Conservation (phyloP, 2,113 vertebrate species). For the Apodemus sylvaticus region DNA sequence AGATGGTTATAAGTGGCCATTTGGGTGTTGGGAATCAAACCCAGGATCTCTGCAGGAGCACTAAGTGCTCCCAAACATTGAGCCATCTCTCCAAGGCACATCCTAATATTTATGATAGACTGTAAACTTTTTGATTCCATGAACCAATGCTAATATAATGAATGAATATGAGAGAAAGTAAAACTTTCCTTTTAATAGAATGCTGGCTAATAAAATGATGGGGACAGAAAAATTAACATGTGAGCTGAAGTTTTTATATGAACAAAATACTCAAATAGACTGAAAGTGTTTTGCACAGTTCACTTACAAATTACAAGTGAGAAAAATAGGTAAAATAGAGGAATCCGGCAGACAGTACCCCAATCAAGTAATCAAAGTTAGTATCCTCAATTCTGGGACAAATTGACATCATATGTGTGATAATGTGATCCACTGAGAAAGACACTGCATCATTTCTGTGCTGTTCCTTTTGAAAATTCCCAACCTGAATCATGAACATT, state of each 20-base stretch:
- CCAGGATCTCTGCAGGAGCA: neutral
- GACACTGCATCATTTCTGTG: neutral
- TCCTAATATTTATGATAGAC: neutral
- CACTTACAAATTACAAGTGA: neutral
- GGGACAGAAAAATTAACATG: neutral
- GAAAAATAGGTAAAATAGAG: neutral
- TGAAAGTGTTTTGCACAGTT: neutral
- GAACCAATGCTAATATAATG: neutral
- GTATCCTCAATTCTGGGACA: neutral
- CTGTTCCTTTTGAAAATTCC: conserved; percentile 18
- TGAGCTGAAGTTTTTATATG: neutral
- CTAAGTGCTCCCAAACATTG: neutral
- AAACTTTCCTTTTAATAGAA: conserved; percentile 39
- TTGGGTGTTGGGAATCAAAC: neutral
- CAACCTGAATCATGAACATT: conserved; percentile 32
- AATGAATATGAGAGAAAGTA: conserved; percentile 6
- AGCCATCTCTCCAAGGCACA: neutral
- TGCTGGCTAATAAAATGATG: conserved; percentile 13
- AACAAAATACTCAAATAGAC: neutral
- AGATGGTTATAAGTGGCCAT: neutral
- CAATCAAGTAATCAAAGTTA: conserved; percentile 46
- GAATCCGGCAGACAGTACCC: neutral
- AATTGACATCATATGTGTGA: neutral
- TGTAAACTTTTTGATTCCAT: neutral
- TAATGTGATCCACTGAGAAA: neutral